Evolutionary conservation across 2,113 vertebrate genomes (phyloP).

Genomic region (Ahaetulla prasina): DNA sequence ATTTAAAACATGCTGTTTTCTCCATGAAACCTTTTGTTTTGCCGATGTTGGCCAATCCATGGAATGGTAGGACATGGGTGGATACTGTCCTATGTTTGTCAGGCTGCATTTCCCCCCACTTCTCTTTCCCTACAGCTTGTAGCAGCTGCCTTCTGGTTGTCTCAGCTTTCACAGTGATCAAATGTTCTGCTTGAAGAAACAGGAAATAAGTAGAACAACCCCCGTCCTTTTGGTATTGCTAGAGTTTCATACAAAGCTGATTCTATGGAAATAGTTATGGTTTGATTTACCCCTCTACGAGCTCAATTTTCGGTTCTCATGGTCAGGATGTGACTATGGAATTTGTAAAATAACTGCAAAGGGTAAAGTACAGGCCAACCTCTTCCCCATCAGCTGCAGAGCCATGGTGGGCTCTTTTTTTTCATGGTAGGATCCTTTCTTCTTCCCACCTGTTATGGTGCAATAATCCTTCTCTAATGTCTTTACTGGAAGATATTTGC

Average conservation of each 20-base stretch:
- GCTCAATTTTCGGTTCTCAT: background rate
- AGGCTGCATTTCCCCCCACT: background rate
- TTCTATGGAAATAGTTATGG: background rate
- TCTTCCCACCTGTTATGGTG: conserved; percentile 1
- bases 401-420: conserved; percentile 1
- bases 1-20: background rate
- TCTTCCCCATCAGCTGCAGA: background rate
- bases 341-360: background rate
- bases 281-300: background rate
- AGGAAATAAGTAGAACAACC: background rate
- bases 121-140: background rate
- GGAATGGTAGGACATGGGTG: background rate
- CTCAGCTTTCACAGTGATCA: background rate
- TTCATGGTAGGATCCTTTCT: conserved; percentile 15
- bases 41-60: background rate
- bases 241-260: background rate
- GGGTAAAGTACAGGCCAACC: background rate
- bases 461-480: background rate
- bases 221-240: background rate
- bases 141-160: conserved; percentile 14
- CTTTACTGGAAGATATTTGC: background rate
- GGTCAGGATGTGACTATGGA: background rate
- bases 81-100: conserved; percentile 10
- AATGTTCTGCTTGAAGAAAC: conserved; percentile 1
- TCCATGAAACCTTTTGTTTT: background rate